A percentile compares a stretch with the other conserved stretches of the same genome.
These are phyloP conservation scores for Myocastor coypus DNA, from an alignment of 2,113 vertebrate genomes.

Conservation along the genomic window DNA sequence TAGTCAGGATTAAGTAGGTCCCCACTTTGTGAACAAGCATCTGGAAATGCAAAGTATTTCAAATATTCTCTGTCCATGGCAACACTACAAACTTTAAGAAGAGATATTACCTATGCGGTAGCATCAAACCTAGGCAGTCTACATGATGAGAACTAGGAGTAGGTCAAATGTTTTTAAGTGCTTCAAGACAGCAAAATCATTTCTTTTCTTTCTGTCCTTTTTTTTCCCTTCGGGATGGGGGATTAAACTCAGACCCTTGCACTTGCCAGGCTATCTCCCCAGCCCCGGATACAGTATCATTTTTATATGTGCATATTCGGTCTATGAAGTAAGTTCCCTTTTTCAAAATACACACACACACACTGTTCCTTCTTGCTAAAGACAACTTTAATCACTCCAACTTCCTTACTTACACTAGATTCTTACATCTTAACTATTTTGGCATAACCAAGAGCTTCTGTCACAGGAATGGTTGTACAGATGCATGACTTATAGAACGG, in stretches of 20 bases:
- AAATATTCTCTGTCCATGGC: not conserved
- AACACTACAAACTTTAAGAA: not conserved
- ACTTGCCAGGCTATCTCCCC: too few species aligned
- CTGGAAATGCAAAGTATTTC: not conserved
- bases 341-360: not conserved
- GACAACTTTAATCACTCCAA: not conserved
- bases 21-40: not conserved
- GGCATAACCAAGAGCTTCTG: not conserved
- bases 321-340: not conserved
- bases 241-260: too few species aligned
- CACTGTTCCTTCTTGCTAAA: not conserved
- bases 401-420: not conserved
- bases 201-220: too few species aligned
- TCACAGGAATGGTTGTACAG: too few species aligned
- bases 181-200: slow-evolving; percentile 14
- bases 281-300: not conserved
- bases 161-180: not conserved
- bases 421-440: not conserved
- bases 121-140: not conserved
- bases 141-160: not conserved
- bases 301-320: not conserved
- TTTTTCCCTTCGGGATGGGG: too few species aligned
- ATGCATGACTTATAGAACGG: not conserved
- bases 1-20: not conserved
- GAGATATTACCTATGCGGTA: not conserved